Evolutionary conservation across 64 coral and sea anemone genomes (phyloP).

Genomic region (Pocillopora damicornis): DNA sequence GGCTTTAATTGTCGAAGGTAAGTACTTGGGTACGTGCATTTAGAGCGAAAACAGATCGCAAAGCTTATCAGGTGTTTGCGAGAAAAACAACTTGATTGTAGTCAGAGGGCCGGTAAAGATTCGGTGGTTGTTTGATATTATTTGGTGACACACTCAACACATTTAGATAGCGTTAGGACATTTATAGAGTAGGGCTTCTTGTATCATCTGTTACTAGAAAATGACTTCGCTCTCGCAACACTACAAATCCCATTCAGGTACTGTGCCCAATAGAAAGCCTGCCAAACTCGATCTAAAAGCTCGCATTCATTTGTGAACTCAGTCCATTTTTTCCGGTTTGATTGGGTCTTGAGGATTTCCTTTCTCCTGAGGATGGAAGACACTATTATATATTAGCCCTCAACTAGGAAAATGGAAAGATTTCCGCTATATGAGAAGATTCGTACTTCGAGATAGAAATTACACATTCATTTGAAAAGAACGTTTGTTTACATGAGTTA

Average conservation of each 20-base stretch:
- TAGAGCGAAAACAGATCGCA: not conserved
- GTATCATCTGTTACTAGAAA: not conserved
- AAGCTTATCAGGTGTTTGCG: constrained; percentile 12
- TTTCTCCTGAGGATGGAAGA: not conserved
- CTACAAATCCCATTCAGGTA: not conserved
- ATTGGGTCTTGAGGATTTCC: not conserved
- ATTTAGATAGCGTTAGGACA: not conserved
- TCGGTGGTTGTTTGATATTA: not conserved
- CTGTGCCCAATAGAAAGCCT: not conserved
- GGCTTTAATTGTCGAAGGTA: constrained; percentile 24
- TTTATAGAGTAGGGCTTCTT: not conserved
- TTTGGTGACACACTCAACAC: not conserved
- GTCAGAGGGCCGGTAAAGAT: not conserved
- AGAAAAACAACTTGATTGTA: not conserved
- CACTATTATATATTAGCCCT: not conserved
- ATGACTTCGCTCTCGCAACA: too few species aligned
- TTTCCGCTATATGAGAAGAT: too few species aligned
- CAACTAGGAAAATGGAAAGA: not conserved
- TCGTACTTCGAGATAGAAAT: not conserved
- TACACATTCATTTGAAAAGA: constrained; percentile 1
- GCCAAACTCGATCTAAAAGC: not conserved
- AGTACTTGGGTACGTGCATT: constrained; percentile 6
- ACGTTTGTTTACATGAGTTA: not conserved
- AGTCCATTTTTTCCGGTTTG: not conserved
- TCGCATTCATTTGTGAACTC: not conserved